Base-by-base conservation (phyloP, 2,113 vertebrate genomes). In the Oreamnos americanus region DNA sequence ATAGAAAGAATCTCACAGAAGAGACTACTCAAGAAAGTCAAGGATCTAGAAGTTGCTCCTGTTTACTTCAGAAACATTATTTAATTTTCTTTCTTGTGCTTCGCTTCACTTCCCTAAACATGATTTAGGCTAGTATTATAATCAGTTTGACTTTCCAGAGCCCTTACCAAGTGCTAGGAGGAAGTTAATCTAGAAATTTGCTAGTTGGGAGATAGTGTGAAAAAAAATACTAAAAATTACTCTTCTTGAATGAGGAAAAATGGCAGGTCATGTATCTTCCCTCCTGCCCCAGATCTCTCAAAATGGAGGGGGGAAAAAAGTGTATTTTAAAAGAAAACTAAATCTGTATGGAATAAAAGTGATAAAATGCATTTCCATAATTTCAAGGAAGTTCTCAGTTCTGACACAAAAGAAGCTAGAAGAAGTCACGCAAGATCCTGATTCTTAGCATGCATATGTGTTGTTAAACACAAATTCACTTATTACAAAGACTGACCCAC, bases 71-170 rank as follows among this genome's bases (percentile, higher is more conserved):
- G 49, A 92, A 92, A 87, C 12, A 16, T 62, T 30, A 57, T 47
- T 94, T 60, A 33, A 76, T 43, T 92, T 93, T 21, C 2, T 86
- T 92, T 89, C 15, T 87, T 79, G 15, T 62, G 53, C 26, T 89
- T 76, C 5, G 49, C 33, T 49, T 95, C 23, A 86, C 8, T 91
- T 67, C 76, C 6, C 19, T 79, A 94, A 87, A 33, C 89, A 30
- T 74, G 13, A 90, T 51, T 91, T 95, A 62, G 10, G 25, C 30
- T 91, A 86, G 62, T 82, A 58, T 88, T 82, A 71, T 55, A 92
- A 89, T 91, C 51, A 82, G 45, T 92, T 94, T 97, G 47, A 89
- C 30, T 91, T 97, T 94, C 60, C n/a, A 94, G 60, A 93, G 28
- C 33, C 49, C 36, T 97, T 39, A 83, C 43, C 30, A 79, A 78